Base-by-base conservation (phyloP, 2,888 invertebrate genomes). In the Catotricha subobsoleta region DNA sequence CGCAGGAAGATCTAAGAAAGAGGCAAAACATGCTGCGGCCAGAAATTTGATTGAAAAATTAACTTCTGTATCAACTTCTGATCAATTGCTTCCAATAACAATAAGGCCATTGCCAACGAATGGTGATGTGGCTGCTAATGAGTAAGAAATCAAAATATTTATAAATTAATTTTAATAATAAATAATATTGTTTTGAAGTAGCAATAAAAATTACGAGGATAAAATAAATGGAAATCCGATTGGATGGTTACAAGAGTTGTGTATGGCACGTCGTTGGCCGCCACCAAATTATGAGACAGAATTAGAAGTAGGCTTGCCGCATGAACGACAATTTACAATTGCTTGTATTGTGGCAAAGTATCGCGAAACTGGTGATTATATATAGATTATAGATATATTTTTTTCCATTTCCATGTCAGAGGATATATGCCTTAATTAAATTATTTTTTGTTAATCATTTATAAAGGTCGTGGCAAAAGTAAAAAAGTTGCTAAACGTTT, bases 401-500 rank as follows among this genome's bases (percentile, higher is more conserved):
- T n/a, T n/a, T n/a, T n/a, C n/a, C n/a, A n/a, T n/a, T n/a, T n/a
- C n/a, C n/a, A n/a, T n/a, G n/a, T n/a, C n/a, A n/a, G n/a, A n/a
- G n/a, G n/a, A n/a, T n/a, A n/a, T n/a, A n/a, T n/a, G n/a, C n/a
- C n/a, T n/a, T n/a, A 12, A 29, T 5, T 29, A 29, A 9, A 29
- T 9, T 12, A 29, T n/a, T 31, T 31, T 31, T 31, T 3, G n/a
- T n/a, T n/a, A n/a, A n/a, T n/a, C n/a, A 12, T 19, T 34, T 12
- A 9, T 8, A 34, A 79, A 28, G 87, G 88, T 39, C 79, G 78
- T 29, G 94, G 92, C 13, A 90, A 92, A 56, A 92, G 91, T 40
- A 97, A 97, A 68, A 95, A 95, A 61, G 69, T 91, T 39, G 94
- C 95, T 3, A 97, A 97, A 63, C 72, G 94, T n/a, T 77, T 86